Base-by-base conservation (phyloP, 2,888 invertebrate genomes). In the Craniophora ligustri region DNA sequence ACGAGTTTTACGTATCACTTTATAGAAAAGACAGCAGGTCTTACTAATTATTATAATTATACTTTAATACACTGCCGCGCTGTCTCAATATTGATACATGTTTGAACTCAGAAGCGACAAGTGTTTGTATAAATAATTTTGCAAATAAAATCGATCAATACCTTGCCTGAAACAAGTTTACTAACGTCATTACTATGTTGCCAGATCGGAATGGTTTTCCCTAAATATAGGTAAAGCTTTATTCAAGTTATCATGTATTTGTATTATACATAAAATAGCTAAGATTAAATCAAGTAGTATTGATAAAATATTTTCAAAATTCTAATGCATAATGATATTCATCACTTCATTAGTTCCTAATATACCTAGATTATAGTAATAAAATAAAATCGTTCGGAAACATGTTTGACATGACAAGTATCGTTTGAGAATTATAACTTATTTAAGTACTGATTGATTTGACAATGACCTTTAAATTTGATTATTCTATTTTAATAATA, bases 151-250 rank as follows among this genome's bases (percentile, higher is more conserved):
- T 58, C 78, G 82, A 88, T 87, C 88, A 79, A 86, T 87, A 86
- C 63, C 5, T 10, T n/a, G 26, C 10, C 4, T 57, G 45, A 44
- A 55, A 13, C 57, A 63, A 70, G 65, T 73, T 75, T 67, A 77
- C 73, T 75, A 77, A 87, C 87, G 88, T 88, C 88, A 88, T 73
- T 74, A 14, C 47, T 64, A 78, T 55, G 86, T 75, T 82, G 78
- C 72, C 75, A 79, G 54, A 5, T 19, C 31, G 18, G 5, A 0
- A 21, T 11, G 1, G 4, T 6, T 31, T 23, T 31, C 11, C 48
- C 36, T n/a, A 2, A 0, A 4, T 5, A 1, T 1, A 1, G 6
- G 44, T 19, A 30, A 0, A 3, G 2, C 10, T 28, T 10, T 0
- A 8, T 36, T 1, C n/a, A 18, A 4, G 10, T 23, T 3, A 23